phyloP scores from a whole-genome alignment of 1,140 invertebrate genomes.

The Halesus radiatus region DNA sequence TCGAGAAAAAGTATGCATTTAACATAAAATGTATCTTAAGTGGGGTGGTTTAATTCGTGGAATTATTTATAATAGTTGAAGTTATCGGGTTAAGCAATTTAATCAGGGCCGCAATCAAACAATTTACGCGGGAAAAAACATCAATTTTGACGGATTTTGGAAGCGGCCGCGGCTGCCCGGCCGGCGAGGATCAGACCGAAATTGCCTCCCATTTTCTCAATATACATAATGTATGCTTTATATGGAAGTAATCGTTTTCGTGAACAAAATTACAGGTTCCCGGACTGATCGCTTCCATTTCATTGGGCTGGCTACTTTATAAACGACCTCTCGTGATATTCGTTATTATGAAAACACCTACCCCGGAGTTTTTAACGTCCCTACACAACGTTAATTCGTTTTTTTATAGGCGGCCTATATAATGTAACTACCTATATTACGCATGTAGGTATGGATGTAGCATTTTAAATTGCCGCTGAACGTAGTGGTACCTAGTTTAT shows the following conservation, averaged over 20 bases:
- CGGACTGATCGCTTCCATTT: conserved; percentile 56
- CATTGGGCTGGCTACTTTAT: conserved; percentile 57
- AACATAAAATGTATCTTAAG: conserved; percentile 9
- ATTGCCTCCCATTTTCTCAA: conserved; percentile 48
- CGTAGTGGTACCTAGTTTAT: background rate
- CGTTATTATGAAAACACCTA: conserved; percentile 56
- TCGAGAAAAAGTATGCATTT: background rate
- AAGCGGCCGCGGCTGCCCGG: conserved; percentile 12
- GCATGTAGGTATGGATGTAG: conserved; percentile 3
- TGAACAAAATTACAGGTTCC: conserved; percentile 57
- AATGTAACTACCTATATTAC: background rate
- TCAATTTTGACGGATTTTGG: conserved; percentile 49
- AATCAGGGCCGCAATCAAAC: conserved; percentile 45
- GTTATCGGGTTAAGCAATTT: conserved; percentile 6
- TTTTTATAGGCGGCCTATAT: conserved; percentile 25
- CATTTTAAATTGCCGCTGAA: conserved; percentile 6
- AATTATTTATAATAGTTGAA: background rate
- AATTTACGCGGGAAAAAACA: conserved; percentile 37
- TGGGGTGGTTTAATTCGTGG: conserved; percentile 19
- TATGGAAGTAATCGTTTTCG: conserved; percentile 54
- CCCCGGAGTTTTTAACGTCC: conserved; percentile 39
- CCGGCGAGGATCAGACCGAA: conserved; percentile 8
- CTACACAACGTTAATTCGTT: conserved; percentile 40
- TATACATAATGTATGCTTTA: conserved; percentile 46
- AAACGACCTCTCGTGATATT: conserved; percentile 57